Evolutionary conservation across 2,888 invertebrate species (phyloP).

Genomic region (Antitype chi): DNA sequence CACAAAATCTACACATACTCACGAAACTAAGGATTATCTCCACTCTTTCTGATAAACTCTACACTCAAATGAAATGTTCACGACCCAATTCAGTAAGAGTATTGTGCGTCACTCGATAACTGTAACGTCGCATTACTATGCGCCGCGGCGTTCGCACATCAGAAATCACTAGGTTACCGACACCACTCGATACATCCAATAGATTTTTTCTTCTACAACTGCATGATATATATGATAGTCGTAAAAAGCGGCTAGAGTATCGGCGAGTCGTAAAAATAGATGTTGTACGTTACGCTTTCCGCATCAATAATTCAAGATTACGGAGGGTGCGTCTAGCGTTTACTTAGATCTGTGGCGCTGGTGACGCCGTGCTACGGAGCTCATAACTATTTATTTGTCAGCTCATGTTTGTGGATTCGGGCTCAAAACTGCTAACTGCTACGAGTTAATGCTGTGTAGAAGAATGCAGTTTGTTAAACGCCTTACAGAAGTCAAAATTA

Average conservation of each 20-base stretch:
- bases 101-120: slow-evolving; percentile 70
- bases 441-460: slow-evolving; percentile 1
- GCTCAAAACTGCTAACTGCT: slow-evolving; percentile 31
- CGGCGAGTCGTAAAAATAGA: slow-evolving; percentile 86
- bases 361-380: slow-evolving; percentile 29
- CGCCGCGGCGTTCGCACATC: slow-evolving; percentile 76
- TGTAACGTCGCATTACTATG: slow-evolving; percentile 76
- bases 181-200: slow-evolving; percentile 81
- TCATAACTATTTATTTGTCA: slow-evolving; percentile 50
- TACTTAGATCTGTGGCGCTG: slow-evolving; percentile 63
- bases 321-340: slow-evolving; percentile 63
- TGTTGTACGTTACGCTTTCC: slow-evolving; percentile 82
- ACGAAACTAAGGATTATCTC: slow-evolving; percentile 48
- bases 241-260: slow-evolving; percentile 86
- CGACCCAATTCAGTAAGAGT: slow-evolving; percentile 72
- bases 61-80: slow-evolving; percentile 65
- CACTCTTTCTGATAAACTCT: slow-evolving; percentile 56
- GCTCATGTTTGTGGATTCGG: slow-evolving; percentile 47
- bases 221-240: slow-evolving; percentile 84
- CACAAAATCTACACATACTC: slow-evolving; percentile 19
- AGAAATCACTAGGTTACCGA: slow-evolving; percentile 83
- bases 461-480: slow-evolving; percentile 36
- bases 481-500: background rate
- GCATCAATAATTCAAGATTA: slow-evolving; percentile 90
- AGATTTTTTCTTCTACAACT: slow-evolving; percentile 83